Base-by-base conservation (phyloP, 2,888 invertebrate species). In the Bellardia pandia region DNA sequence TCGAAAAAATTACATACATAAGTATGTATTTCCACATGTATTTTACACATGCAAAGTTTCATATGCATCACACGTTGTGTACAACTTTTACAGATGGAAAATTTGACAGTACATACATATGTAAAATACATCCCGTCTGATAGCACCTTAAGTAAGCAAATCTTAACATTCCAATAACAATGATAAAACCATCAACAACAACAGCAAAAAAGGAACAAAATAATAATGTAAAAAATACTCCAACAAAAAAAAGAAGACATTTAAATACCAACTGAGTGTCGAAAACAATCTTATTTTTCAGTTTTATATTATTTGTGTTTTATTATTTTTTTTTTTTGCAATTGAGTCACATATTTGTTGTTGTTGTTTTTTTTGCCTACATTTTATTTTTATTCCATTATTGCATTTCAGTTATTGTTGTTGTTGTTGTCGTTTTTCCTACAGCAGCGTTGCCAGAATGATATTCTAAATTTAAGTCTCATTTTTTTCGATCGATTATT, bases 261-360 rank as follows among this genome's bases (percentile, higher is more conserved):
- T 76, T 69, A 82, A 82, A 68, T 82, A 76, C 82, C 82, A 82
- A 82, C 75, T 69, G 82, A 82, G 51, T 76, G 82, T 82, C 69
- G 82, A 76, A 82, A 76, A 76, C 82, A 76, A 82, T 76, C 58
- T 74, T 75, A 75, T 68, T 81, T 74, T 75, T 74, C 58, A 58
- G 37, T 81, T 74, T 68, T 66, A 53, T 5, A 60, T 6, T 33
- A 37, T 74, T 23, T n/a, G 4, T n/a, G 0, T 56, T 56, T 16
- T 56, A 6, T 23, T 56, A 3, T 0, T 56, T 7, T 56, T 23
- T 68, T 53, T 45, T 71, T 69, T 69, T 75, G 68, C 60, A 82
- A 76, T 76, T 82, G 82, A 82, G 82, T 82, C 82, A 76, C 82
- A 82, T 68, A 60, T 69, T 51, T 42, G 14, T 79, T 60, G 45